phyloP scores from a whole-genome alignment of 2,888 invertebrate genomes.

The Coelopa pilipes region DNA sequence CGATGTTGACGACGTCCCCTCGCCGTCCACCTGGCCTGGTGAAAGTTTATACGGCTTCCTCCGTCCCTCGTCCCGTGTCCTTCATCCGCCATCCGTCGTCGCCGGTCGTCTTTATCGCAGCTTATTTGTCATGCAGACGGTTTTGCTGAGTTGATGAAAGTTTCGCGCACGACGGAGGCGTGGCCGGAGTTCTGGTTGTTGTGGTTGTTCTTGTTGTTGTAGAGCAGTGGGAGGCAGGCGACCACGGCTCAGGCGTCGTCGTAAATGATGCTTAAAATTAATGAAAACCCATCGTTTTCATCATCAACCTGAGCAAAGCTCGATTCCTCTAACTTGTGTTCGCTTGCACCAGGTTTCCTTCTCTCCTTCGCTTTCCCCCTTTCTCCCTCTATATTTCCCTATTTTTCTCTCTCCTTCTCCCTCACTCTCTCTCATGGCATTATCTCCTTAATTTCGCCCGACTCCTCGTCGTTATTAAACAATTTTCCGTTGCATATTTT shows the following conservation, averaged over 20 bases:
- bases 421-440: background rate
- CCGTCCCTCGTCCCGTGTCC: background rate
- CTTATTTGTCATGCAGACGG: conserved; percentile 16
- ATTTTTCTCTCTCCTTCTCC: no score
- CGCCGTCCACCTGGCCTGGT: background rate
- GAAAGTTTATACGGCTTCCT: conserved; percentile 13
- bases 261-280: conserved; percentile 32
- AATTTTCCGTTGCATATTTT: conserved; percentile 32
- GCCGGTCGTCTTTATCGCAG: background rate
- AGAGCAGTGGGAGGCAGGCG: background rate
- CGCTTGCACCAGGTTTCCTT: background rate
- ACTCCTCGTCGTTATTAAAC: conserved; percentile 22
- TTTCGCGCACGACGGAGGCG: background rate
- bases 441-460: conserved; percentile 18
- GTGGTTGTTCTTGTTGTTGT: no score
- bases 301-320: background rate
- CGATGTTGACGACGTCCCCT: background rate
- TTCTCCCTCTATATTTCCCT: background rate
- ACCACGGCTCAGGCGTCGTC: background rate
- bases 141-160: conserved; percentile 18
- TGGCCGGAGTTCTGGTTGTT: background rate
- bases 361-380: background rate
- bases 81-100: background rate
- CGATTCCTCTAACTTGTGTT: no score
- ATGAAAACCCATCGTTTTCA: conserved; percentile 11